Base-by-base conservation (phyloP, 2,797 vertebrate species). In the Ispidina picta region DNA sequence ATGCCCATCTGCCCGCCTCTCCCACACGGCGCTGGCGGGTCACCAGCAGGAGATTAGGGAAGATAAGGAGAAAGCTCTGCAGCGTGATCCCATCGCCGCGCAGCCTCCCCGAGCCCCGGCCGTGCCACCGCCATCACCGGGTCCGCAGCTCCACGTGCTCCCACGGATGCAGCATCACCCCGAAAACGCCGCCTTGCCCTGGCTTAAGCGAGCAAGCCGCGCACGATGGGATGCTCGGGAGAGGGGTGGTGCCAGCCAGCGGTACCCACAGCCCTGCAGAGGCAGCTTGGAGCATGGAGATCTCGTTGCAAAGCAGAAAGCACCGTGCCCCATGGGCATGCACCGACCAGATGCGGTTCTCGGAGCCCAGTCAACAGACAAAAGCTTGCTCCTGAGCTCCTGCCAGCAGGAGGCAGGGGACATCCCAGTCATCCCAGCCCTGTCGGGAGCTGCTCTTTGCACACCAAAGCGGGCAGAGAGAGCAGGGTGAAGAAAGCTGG, bases 21-120 rank as follows among this genome's bases (percentile, higher is more conserved):
- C 49, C 33, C 25, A 8, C 66, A 20, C n/a, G 48, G 37, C 3
- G 37, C 92, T 96, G 94, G 94, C 90, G 75, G 96, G 95, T 95
- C 96, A 96, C 94, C 94, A 94, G 93, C 48, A 48, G 41, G 64
- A 44, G 95, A 94, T 96, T 92, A 96, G 89, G 2, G 83, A 69
- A 69, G 89, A 84, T 91, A 43, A 90, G 91, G 83, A 52, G 83
- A 79, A 75, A 58, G 83, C 83, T 86, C 55, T 63, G 66, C 56
- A 2, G 83, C 84, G 39, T 22, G 31, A 31, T 86, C 52, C 87
- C 82, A 37, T 22, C 15, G 22, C 87, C 80, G 35, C 4, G 12
- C 73, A 10, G 74, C 86, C 51, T 77, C 60, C 74, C 29, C 62
- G 64, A n/a, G 59, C 12, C 58, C 18, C 37, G 12, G 5, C 52